Conservation (phyloP, 2,113 vertebrate genomes). For the Australoheros scitulus region DNA sequence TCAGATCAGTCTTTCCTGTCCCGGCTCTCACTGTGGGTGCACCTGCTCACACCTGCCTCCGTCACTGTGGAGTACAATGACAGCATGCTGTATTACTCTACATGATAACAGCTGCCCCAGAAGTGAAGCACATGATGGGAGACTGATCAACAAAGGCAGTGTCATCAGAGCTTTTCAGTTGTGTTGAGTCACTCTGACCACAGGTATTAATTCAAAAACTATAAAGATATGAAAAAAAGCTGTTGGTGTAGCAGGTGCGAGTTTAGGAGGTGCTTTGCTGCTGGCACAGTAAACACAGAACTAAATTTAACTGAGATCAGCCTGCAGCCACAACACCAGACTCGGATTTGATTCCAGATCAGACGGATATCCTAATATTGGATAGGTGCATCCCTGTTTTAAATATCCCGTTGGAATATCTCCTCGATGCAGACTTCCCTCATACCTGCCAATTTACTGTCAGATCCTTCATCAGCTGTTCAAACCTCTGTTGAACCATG, state of each 20-base stretch:
- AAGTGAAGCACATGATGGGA: not conserved
- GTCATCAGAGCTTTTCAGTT: not conserved
- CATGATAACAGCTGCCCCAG: too few species aligned
- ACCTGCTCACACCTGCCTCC: not conserved
- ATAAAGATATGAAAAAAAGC: not conserved
- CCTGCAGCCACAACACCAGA: too few species aligned
- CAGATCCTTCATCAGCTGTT: conserved; percentile 84
- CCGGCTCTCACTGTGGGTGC: too few species aligned
- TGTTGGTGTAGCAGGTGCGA: not conserved
- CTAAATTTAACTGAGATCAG: too few species aligned
- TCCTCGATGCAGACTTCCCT: not conserved
- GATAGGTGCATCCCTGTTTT: not conserved
- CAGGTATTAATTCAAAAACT: not conserved
- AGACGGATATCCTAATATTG: not conserved
- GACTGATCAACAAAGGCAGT: not conserved
- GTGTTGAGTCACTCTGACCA: too few species aligned
- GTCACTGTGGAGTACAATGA: not conserved
- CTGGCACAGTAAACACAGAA: not conserved
- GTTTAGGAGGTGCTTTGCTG: not conserved
- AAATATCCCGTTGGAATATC: not conserved
- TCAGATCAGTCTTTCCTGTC: too few species aligned
- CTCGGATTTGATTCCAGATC: not conserved
- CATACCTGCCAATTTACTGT: conserved; percentile 92
- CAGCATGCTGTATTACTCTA: not conserved
- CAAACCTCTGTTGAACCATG: conserved; percentile 82